phyloP scores from a whole-genome alignment of 2,888 invertebrate genomes.

The Hyles lineata region DNA sequence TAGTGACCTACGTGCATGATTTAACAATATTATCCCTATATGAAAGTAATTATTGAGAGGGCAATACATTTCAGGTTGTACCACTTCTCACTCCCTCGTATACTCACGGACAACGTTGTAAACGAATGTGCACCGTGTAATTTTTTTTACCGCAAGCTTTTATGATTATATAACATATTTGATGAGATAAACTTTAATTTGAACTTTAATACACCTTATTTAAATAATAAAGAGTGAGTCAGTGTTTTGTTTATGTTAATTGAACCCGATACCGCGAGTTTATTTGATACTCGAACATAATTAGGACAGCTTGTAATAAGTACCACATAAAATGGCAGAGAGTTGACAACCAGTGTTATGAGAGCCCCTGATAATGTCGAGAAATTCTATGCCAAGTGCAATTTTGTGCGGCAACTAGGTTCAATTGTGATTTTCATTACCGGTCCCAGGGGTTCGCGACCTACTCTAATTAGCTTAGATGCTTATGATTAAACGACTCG shows the following conservation, averaged over 20 bases:
- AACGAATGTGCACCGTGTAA: background rate
- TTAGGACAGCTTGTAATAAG: background rate
- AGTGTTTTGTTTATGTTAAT: background rate
- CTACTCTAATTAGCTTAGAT: conserved; percentile 83
- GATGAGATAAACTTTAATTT: background rate
- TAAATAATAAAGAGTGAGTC: background rate
- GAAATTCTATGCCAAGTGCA: conserved; percentile 73
- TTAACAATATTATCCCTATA: conserved; percentile 68
- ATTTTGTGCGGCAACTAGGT: conserved; percentile 75
- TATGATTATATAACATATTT: background rate
- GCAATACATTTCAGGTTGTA: conserved; percentile 59
- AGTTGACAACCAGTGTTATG: conserved; percentile 43
- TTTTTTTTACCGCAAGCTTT: background rate
- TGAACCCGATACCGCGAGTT: background rate
- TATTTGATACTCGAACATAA: background rate
- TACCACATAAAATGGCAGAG: conserved; percentile 34
- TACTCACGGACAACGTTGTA: background rate
- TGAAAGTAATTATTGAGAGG: conserved; percentile 65
- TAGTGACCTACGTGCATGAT: conserved; percentile 60
- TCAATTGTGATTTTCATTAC: conserved; percentile 82
- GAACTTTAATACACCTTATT: background rate
- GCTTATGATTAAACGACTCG: conserved; percentile 80
- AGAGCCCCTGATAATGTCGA: conserved; percentile 49
- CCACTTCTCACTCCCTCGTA: conserved; percentile 30
- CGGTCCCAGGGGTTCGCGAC: conserved; percentile 77